Percentiles rank a stretch among this genome's conserved stretches.
Conservation (phyloP, 1,140 invertebrate species). For the Phocides pigmalion region DNA sequence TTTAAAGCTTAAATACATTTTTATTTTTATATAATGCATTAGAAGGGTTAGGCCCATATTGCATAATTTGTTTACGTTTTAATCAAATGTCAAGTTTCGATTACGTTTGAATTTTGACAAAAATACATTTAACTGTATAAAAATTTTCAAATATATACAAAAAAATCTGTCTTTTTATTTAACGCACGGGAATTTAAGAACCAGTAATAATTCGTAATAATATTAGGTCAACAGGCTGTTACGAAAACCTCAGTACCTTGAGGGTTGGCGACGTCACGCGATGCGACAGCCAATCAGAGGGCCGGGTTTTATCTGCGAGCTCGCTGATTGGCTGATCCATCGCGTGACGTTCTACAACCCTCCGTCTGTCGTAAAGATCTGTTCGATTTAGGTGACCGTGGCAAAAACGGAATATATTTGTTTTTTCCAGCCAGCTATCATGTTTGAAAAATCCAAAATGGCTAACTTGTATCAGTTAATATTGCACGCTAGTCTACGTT, state of each 20-base stretch:
- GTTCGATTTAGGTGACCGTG: conserved; percentile 34
- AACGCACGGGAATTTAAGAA: conserved; percentile 30
- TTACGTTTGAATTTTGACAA: neutral
- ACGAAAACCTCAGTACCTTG: conserved; percentile 20
- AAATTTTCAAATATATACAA: conserved; percentile 15
- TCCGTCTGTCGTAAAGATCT: conserved; percentile 30
- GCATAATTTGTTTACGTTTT: neutral
- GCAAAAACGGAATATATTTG: conserved; percentile 12
- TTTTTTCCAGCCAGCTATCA: neutral
- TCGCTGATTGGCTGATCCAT: conserved; percentile 12
- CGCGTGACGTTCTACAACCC: conserved; percentile 26
- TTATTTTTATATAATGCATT: neutral
- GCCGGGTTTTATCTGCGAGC: conserved; percentile 12
- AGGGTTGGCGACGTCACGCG: conserved; percentile 33
- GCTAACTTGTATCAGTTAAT: neutral
- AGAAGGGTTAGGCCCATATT: neutral
- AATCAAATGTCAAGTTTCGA: neutral
- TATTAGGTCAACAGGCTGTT: conserved; percentile 32
- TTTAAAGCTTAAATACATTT: conserved; percentile 55
- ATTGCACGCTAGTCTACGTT: conserved; percentile 22
- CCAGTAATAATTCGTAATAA: conserved; percentile 32
- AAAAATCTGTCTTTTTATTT: conserved; percentile 11
- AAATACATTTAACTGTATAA: neutral
- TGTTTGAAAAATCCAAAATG: conserved; percentile 16
- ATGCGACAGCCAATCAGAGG: conserved; percentile 11